phyloP scores from a whole-genome alignment of 2,113 vertebrate species.

The Carlito syrichta region DNA sequence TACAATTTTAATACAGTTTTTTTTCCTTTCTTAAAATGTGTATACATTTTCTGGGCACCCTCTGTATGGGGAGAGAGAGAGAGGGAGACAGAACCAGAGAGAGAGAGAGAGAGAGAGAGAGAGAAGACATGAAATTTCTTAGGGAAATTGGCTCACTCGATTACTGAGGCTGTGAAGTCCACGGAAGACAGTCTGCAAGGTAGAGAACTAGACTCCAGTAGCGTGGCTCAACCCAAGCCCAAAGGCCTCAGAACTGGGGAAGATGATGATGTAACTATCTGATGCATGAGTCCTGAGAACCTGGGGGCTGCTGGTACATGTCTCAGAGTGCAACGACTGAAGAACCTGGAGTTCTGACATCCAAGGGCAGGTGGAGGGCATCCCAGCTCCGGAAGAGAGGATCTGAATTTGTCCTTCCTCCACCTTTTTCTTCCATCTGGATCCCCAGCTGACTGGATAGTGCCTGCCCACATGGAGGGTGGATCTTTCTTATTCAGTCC shows the following conservation, averaged over 20 bases:
- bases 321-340: neutral
- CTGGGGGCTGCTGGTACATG: neutral
- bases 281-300: neutral
- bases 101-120: neutral
- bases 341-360: neutral
- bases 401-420: neutral
- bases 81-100: too few species aligned
- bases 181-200: neutral
- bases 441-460: neutral
- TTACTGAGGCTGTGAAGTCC: neutral
- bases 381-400: neutral
- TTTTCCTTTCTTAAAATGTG: too few species aligned
- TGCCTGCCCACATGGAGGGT: neutral
- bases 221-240: neutral
- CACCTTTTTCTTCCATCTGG: neutral
- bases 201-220: neutral
- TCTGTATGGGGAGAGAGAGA: neutral
- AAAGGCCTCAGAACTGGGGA: neutral
- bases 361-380: neutral
- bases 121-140: neutral
- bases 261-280: neutral
- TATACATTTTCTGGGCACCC: too few species aligned
- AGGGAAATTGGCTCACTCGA: neutral
- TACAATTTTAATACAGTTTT: too few species aligned
- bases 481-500: neutral